Conservation (phyloP, 1,140 invertebrate genomes). For the Habropoda laboriosa region DNA sequence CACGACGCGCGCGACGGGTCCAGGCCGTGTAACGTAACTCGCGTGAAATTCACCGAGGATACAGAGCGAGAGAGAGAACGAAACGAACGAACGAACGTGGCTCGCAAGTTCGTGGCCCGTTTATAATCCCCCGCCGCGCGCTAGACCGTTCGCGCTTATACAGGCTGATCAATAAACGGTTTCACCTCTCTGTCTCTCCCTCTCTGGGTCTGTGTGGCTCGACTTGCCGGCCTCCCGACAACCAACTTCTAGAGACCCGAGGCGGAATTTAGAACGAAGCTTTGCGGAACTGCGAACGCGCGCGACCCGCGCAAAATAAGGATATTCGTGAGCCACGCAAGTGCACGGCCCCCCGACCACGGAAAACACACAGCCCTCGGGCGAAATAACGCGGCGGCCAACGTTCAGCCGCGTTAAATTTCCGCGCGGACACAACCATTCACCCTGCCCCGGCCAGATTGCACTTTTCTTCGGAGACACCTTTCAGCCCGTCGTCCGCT, state of each 20-base stretch:
- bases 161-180: conserved; percentile 58
- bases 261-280: conserved; percentile 32
- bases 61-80: neutral
- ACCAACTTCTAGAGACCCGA: neutral
- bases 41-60: neutral
- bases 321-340: conserved; percentile 29
- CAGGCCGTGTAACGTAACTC: neutral
- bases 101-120: conserved; percentile 47
- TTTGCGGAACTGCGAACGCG: conserved; percentile 20
- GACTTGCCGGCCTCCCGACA: neutral
- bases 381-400: conserved; percentile 36
- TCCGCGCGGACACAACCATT: neutral
- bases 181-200: neutral
- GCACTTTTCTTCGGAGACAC: neutral
- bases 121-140: conserved; percentile 51
- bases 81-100: conserved; percentile 33
- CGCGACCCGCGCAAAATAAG: conserved; percentile 22
- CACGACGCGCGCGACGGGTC: neutral
- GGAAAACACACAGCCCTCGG: conserved; percentile 34
- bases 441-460: neutral
- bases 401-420: conserved; percentile 19
- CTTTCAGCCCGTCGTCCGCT: neutral
- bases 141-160: conserved; percentile 43
- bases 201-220: neutral
- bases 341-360: neutral